These are phyloP conservation scores for Diogma glabrata DNA, from an alignment of 2,888 invertebrate species.

Conservation along the genomic window DNA sequence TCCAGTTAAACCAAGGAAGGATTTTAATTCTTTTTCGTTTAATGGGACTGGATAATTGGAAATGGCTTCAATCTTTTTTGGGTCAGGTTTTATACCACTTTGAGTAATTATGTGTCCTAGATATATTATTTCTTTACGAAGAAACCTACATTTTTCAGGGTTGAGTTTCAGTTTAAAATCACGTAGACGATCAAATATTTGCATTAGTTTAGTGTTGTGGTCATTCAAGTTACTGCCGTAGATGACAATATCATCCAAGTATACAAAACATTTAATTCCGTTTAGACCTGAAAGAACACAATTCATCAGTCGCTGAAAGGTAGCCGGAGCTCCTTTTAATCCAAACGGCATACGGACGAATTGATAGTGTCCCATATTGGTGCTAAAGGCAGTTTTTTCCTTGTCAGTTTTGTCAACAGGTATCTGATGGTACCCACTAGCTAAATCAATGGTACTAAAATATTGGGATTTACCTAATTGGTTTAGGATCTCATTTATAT, in stretches of 20 bases:
- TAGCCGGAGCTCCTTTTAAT: neutral
- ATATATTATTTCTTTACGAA: no score
- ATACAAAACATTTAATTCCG: neutral
- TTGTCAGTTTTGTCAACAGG: neutral
- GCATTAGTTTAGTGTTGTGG: neutral
- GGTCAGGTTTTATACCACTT: neutral
- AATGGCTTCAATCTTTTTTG: neutral
- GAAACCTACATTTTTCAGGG: no score
- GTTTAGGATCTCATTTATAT: no score
- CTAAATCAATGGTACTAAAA: neutral
- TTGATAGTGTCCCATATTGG: neutral
- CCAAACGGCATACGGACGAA: neutral
- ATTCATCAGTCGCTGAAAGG: neutral
- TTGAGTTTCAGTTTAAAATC: neutral
- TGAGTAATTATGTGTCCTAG: no score
- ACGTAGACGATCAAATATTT: neutral
- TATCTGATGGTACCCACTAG: neutral
- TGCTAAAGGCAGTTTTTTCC: neutral
- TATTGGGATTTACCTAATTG: no score
- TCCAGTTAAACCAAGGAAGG: neutral
- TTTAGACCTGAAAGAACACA: neutral
- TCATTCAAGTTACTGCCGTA: neutral
- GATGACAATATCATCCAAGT: slow-evolving; percentile 1
- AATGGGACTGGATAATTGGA: neutral
- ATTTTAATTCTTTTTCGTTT: neutral